phyloP scores from a whole-genome alignment of 2,113 vertebrate species.

The Misgurnus anguillicaudatus region DNA sequence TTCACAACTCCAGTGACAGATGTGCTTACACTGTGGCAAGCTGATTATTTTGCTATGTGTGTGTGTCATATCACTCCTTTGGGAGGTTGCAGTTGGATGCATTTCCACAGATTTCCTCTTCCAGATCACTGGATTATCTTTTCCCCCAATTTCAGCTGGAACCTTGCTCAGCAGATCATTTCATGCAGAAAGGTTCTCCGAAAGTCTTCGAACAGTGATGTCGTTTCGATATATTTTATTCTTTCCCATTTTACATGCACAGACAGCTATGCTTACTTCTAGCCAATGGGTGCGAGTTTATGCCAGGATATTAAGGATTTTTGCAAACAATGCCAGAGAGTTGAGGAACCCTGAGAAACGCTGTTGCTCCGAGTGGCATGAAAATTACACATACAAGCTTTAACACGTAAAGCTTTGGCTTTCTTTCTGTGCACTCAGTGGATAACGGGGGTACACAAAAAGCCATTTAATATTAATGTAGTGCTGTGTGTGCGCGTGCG shows the following conservation, averaged over 20 bases:
- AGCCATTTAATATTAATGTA: neutral
- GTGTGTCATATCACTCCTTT: constrained; percentile 21
- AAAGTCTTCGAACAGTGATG: too few relatives aligned
- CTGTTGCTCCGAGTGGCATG: too few relatives aligned
- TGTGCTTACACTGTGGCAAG: constrained; percentile 28
- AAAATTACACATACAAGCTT: too few relatives aligned
- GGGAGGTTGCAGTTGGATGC: constrained; percentile 31
- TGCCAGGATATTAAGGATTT: too few relatives aligned
- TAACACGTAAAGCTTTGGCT: too few relatives aligned
- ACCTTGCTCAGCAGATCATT: neutral
- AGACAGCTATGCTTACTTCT: too few relatives aligned
- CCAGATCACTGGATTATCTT: constrained; percentile 8
- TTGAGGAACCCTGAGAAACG: too few relatives aligned
- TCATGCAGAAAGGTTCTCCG: neutral
- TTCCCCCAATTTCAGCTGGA: neutral
- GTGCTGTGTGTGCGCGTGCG: neutral
- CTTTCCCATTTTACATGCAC: too few relatives aligned
- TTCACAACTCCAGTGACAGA: constrained; percentile 28
- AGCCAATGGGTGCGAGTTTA: too few relatives aligned
- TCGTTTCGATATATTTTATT: too few relatives aligned
- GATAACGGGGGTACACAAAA: neutral
- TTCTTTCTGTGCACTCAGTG: neutral
- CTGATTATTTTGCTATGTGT: constrained; percentile 25
- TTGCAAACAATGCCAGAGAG: too few relatives aligned
- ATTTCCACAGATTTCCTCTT: constrained; percentile 8